Percentiles rank a stretch among this genome's conserved stretches.
Conservation (phyloP, 23 tunicate species). For the Phallusia fumigata region DNA sequence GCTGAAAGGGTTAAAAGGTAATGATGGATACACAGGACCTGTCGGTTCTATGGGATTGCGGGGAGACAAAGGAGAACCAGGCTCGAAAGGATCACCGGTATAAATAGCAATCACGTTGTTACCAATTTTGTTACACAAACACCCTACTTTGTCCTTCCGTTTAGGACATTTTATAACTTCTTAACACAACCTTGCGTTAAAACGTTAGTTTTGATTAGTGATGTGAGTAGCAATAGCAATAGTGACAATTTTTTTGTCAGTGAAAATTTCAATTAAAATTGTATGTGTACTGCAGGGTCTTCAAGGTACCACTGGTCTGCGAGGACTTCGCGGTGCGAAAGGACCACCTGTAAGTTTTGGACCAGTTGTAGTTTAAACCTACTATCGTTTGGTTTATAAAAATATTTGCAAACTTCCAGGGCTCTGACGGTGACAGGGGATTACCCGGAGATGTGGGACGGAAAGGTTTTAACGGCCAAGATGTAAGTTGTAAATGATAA, state of each 20-base stretch:
- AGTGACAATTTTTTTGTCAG: neutral
- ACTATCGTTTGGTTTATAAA: no score
- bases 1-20: neutral
- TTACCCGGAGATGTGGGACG: neutral
- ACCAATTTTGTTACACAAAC: no score
- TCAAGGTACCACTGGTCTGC: neutral
- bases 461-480: neutral
- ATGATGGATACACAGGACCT: neutral
- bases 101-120: neutral
- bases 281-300: neutral
- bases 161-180: no score
- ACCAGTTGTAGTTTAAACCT: neutral
- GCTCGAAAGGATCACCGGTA: neutral
- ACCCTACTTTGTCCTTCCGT: no score
- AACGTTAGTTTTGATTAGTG: no score
- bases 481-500: conserved; percentile 1
- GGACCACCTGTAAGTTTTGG: neutral
- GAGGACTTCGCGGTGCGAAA: neutral
- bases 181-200: no score
- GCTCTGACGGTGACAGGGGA: neutral
- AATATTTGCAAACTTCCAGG: neutral
- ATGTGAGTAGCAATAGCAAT: no score
- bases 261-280: neutral
- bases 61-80: neutral
- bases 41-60: neutral